phyloP scores from a whole-genome alignment of 2,797 vertebrate genomes.

The Apodemus agrarius region DNA sequence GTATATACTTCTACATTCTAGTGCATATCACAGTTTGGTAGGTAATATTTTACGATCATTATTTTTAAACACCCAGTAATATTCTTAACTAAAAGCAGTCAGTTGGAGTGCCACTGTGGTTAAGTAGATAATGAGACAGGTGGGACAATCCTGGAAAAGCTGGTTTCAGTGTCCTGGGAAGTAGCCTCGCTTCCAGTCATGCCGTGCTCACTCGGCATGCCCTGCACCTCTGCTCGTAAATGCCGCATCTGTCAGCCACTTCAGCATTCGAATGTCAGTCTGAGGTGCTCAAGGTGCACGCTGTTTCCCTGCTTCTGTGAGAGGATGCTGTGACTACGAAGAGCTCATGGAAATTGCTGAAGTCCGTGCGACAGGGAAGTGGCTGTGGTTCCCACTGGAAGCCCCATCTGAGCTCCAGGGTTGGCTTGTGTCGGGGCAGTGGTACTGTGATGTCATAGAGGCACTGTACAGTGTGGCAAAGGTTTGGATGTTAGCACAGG shows the following conservation, averaged over 20 bases:
- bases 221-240: neutral
- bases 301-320: slow-evolving; percentile 17
- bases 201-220: neutral
- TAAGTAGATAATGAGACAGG: neutral
- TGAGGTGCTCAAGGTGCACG: neutral
- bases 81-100: neutral
- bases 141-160: neutral
- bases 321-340: neutral
- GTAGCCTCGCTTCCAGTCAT: rapidly evolving
- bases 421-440: neutral
- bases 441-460: slow-evolving; percentile 76
- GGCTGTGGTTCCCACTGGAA: neutral
- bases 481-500: neutral
- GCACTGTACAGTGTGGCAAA: neutral
- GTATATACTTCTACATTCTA: neutral
- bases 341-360: neutral
- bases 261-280: neutral
- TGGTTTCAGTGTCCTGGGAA: neutral
- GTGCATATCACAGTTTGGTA: neutral
- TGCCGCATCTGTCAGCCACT: neutral
- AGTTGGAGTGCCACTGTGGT: neutral
- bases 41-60: neutral
- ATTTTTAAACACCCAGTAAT: slow-evolving; percentile 9
- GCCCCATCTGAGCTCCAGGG: neutral
- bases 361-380: neutral